Evolutionary conservation across 2,113 vertebrate genomes (phyloP).

Genomic region (Catagonus wagneri): DNA sequence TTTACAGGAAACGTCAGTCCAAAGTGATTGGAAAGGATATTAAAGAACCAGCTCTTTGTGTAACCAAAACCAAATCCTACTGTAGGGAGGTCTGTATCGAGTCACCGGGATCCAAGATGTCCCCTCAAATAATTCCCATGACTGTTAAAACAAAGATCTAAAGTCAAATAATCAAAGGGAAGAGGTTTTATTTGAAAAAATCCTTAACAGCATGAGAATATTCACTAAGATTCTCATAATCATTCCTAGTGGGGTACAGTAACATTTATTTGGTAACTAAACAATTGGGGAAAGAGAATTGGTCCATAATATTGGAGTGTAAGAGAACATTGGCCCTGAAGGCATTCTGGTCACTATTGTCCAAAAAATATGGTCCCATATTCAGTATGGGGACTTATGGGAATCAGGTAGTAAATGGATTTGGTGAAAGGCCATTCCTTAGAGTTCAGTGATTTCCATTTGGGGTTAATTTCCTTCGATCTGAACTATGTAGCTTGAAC

Average conservation of each 20-base stretch:
- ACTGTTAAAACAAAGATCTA: neutral
- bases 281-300: neutral
- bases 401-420: neutral
- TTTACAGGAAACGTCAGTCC: neutral
- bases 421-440: neutral
- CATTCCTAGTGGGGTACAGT: neutral
- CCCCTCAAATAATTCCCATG: neutral
- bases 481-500: neutral
- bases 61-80: neutral
- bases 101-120: neutral
- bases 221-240: neutral
- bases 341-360: neutral
- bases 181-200: neutral
- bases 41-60: neutral
- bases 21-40: neutral
- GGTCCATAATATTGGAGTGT: neutral
- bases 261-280: neutral
- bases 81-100: neutral
- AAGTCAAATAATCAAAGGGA: neutral
- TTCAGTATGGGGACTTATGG: neutral
- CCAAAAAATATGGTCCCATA: neutral
- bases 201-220: neutral
- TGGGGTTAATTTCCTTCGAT: neutral
- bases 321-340: neutral
- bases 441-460: neutral